phyloP scores from a whole-genome alignment of 1,140 invertebrate species.

The Apis dorsata region DNA sequence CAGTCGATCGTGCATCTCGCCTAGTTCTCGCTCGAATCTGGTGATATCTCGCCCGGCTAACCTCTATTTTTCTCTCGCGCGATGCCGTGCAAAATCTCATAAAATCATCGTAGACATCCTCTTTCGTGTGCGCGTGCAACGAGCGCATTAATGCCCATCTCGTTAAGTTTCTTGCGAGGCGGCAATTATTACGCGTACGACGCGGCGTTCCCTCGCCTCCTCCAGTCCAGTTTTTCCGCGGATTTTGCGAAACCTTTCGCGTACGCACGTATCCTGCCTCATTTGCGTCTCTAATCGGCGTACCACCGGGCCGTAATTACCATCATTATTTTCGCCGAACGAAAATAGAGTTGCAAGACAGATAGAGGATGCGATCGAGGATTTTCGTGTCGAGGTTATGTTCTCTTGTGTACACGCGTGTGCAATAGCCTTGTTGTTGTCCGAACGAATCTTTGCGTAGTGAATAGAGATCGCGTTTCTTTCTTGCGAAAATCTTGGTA shows the following conservation, averaged over 20 bases:
- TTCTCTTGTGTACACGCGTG: no score
- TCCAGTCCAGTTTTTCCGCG: slow-evolving; percentile 39
- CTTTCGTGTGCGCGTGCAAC: slow-evolving; percentile 18
- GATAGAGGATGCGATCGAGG: slow-evolving; percentile 7
- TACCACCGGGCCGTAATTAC: slow-evolving; percentile 26
- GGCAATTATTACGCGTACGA: slow-evolving; percentile 46
- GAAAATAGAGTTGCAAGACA: background rate
- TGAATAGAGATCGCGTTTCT: slow-evolving; percentile 41
- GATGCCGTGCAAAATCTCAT: slow-evolving; percentile 39
- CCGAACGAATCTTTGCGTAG: background rate
- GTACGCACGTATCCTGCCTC: slow-evolving; percentile 23
- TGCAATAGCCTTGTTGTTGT: background rate
- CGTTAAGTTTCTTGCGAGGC: slow-evolving; percentile 69
- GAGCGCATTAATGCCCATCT: slow-evolving; percentile 58
- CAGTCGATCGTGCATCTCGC: slow-evolving; percentile 20
- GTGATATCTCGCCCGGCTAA: no score
- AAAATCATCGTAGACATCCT: slow-evolving; percentile 41
- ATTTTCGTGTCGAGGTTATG: background rate
- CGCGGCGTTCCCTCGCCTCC: background rate
- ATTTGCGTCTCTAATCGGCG: slow-evolving; percentile 45
- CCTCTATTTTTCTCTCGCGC: background rate
- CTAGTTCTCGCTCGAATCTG: background rate
- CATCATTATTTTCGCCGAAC: slow-evolving; percentile 10
- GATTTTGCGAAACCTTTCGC: background rate
- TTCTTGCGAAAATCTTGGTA: slow-evolving; percentile 1